Evolutionary conservation across 1,140 invertebrate species (phyloP), one percentile per base, ranked within the genome.

Genomic region (Cydia splendana): DNA sequence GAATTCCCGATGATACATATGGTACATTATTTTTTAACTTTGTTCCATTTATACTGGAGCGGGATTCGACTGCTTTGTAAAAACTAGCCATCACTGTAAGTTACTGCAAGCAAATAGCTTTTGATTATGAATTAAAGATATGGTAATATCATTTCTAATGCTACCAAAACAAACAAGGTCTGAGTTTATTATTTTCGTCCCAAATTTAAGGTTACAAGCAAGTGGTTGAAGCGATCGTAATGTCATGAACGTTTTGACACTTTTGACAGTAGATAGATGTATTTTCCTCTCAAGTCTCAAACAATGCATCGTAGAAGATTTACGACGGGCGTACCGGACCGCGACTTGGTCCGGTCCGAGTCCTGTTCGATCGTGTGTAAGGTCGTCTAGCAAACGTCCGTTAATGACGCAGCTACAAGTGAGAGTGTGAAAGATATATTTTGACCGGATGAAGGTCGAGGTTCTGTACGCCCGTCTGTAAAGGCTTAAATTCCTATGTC

Each of bases 1-100:
- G 95, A 82, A 96, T 95, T 57, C 96, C 96, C 62, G 95, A 95
- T 2, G 96, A 96, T 69, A 95, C 84, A 73, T 80, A 84, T 15
- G 84, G 76, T n/a, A 89, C 80, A 80, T 89, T 90, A 79, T 91
- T 92, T 87, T 91, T 92, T 45, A 91, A 53, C 84, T 90, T 92
- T 18, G 89, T 88, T 65, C 91, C 91, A 76, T 78, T 82, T 57
- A 92, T 84, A 76, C 76, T 85, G 18, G 77, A 77, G 28, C 80
- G 81, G 12, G 82, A 81, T 30, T 83, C 80, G 30, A 82, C 85
- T 38, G 78, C 82, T 85, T 91, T 92, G 24, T 88, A 87, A 82
- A 92, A 92, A 84, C 89, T 90, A 45, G 85, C 82, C 90, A 89
- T 87, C 45, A 69, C 73, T 77, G 74, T 12, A 10, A 10, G 9